phyloP scores from a whole-genome alignment of 2,797 vertebrate genomes.

The Antrozous pallidus region DNA sequence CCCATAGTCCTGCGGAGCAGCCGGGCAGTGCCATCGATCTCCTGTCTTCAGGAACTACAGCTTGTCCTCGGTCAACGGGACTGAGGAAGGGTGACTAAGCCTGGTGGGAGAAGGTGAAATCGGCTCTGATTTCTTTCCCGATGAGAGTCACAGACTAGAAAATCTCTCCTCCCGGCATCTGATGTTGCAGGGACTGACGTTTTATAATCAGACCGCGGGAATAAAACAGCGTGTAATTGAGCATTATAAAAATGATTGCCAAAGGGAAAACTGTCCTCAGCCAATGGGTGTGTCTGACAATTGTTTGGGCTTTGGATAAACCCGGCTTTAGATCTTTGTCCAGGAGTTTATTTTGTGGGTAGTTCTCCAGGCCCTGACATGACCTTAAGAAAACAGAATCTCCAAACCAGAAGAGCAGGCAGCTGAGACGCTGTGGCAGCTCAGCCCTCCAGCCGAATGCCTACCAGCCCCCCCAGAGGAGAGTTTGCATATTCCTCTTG shows the following conservation, averaged over 20 bases:
- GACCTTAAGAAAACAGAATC: not conserved
- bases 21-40: not conserved
- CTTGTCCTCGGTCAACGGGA: not conserved
- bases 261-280: slow-evolving; percentile 9
- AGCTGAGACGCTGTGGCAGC: not conserved
- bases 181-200: not conserved
- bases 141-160: not conserved
- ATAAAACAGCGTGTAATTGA: slow-evolving; percentile 12
- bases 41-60: not conserved
- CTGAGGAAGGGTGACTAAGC: not conserved
- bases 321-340: slow-evolving; percentile 31
- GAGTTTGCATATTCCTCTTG: not conserved
- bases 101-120: not conserved
- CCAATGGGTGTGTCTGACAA: not conserved
- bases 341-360: slow-evolving; percentile 27
- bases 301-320: slow-evolving; percentile 43
- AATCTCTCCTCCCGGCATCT: not conserved
- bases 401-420: slow-evolving; percentile 28
- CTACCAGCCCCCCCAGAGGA: not conserved
- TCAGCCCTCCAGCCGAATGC: not conserved
- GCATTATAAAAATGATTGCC: slow-evolving; percentile 15
- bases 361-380: not conserved
- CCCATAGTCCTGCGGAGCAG: accelerated
- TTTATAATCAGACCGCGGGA: slow-evolving; percentile 39
- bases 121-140: not conserved